Evolutionary conservation across 2,113 vertebrate genomes (phyloP).

Genomic region (Rafetus swinhoei): DNA sequence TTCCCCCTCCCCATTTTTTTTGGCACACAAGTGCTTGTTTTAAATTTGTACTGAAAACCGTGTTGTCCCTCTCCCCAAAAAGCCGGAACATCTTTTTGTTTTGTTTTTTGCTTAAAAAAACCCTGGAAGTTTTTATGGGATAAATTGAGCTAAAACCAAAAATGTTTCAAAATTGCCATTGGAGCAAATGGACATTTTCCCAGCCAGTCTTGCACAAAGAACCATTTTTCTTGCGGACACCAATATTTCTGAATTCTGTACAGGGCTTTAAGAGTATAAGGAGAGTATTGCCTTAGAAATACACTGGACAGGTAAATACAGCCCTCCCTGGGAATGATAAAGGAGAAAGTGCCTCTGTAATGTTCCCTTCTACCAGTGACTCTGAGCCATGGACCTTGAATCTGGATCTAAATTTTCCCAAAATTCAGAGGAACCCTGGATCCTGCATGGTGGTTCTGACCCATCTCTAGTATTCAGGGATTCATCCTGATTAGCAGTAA

Average conservation of each 20-base stretch:
- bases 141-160: neutral
- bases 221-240: neutral
- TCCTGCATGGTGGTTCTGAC: neutral
- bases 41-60: neutral
- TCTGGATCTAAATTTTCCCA: neutral
- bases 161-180: neutral
- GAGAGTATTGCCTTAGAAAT: neutral
- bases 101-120: neutral
- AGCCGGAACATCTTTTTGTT: neutral
- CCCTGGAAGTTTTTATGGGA: neutral
- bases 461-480: neutral
- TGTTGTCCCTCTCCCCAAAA: neutral
- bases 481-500: neutral
- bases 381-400: neutral
- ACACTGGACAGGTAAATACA: neutral
- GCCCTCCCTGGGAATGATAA: neutral
- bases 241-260: neutral
- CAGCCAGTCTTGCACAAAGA: neutral
- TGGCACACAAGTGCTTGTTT: neutral
- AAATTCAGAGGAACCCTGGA: neutral
- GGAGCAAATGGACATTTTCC: neutral
- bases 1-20: no score
- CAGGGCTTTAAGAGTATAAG: neutral
- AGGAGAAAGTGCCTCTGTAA: neutral
- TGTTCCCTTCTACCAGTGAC: neutral